Conservation (phyloP, 2,113 vertebrate genomes). For the Corythoichthys haematopterus region DNA sequence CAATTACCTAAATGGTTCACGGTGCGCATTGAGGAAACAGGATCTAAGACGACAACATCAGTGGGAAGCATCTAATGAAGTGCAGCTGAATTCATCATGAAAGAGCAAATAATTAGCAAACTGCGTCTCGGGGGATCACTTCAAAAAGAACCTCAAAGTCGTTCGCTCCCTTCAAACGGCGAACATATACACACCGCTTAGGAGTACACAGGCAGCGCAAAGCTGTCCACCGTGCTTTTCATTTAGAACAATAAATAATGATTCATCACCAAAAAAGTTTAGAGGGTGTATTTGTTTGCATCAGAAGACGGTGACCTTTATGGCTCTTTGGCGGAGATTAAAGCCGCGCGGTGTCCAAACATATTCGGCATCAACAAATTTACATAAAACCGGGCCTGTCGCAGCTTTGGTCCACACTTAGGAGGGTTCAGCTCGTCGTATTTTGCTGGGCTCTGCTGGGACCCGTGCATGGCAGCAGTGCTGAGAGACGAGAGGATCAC, state of each 20-base stretch:
- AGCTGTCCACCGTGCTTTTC: constrained; percentile 66
- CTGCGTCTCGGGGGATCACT: constrained; percentile 67
- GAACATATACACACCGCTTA: constrained; percentile 67
- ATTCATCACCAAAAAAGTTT: constrained; percentile 71
- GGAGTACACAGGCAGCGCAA: constrained; percentile 64
- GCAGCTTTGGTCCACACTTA: constrained; percentile 40
- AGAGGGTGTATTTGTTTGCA: constrained; percentile 57
- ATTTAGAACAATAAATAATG: constrained; percentile 67
- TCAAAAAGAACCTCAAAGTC: constrained; percentile 73
- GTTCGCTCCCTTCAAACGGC: constrained; percentile 66
- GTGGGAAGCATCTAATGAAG: constrained; percentile 73
- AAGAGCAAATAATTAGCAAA: constrained; percentile 72
- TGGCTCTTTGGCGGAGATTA: constrained; percentile 51
- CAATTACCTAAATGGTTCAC: constrained; percentile 65
- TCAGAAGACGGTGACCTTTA: constrained; percentile 63
- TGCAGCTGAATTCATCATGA: constrained; percentile 66
- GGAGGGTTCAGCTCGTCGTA: constrained; percentile 37
- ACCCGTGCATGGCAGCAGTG: constrained; percentile 42
- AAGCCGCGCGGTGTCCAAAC: constrained; percentile 56
- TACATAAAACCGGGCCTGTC: constrained; percentile 47
- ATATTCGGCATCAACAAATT: constrained; percentile 60
- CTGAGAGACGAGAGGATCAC: constrained; percentile 71
- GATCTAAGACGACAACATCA: constrained; percentile 72
- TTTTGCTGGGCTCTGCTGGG: constrained; percentile 49
- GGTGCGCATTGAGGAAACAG: constrained; percentile 40